Percentiles rank a stretch among this genome's conserved stretches.
Conservation (phyloP, 2,888 invertebrate species). For the Drosophila melanocephala region DNA sequence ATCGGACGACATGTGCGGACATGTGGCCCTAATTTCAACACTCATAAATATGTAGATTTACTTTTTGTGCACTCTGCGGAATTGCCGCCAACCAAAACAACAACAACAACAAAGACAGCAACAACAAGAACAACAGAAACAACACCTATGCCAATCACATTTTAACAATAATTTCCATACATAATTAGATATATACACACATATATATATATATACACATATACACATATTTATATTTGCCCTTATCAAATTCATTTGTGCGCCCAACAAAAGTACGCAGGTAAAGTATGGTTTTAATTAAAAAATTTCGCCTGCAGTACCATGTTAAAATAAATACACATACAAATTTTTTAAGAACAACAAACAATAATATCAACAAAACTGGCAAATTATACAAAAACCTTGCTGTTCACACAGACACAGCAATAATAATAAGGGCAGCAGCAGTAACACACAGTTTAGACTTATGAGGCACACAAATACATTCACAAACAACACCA, state of each 20-base stretch:
- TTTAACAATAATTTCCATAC: not conserved
- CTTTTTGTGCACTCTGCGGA: constrained; percentile 39
- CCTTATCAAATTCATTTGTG: constrained; percentile 34
- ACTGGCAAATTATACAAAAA: constrained; percentile 46
- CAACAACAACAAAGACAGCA: not conserved
- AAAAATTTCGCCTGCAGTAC: constrained; percentile 30
- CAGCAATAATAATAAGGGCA: constrained; percentile 42
- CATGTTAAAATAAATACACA: constrained; percentile 46
- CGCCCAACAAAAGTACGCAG: constrained; percentile 27
- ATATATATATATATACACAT: not conserved
- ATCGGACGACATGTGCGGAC: constrained; percentile 70
- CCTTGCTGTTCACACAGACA: constrained; percentile 43
- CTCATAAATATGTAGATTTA: constrained; percentile 68
- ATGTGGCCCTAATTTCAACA: constrained; percentile 60
- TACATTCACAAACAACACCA: not conserved
- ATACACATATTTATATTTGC: constrained; percentile 13
- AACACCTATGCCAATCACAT: constrained; percentile 40
- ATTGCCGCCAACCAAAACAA: constrained; percentile 8
- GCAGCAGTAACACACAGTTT: constrained; percentile 17
- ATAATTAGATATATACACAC: constrained; percentile 4
- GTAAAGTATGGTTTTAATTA: constrained; percentile 41
- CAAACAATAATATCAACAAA: constrained; percentile 47
- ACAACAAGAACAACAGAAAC: not conserved
- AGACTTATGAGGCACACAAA: not conserved
- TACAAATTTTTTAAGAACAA: constrained; percentile 37